Conservation (phyloP, 1,140 invertebrate species). For the Drosophila bocki region DNA sequence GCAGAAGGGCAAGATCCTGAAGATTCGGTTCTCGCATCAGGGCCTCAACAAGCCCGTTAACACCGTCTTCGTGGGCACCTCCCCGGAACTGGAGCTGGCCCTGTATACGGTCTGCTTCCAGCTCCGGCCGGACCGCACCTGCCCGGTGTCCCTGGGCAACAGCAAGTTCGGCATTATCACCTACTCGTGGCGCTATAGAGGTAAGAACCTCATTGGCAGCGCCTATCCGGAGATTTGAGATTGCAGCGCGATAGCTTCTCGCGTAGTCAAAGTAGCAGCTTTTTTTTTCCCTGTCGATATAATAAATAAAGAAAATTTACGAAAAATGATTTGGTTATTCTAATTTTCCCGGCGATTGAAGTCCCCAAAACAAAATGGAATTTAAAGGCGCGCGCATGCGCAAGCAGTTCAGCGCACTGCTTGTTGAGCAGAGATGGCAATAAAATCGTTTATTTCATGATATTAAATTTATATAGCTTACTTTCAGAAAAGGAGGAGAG, state of each 20-base stretch:
- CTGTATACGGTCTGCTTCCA: constrained; percentile 95
- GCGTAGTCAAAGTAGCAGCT: neutral
- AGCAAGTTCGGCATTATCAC: constrained; percentile 90
- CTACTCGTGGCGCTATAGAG: constrained; percentile 90
- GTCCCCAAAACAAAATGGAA: neutral
- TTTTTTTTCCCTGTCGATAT: constrained; percentile 31
- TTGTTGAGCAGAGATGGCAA: neutral
- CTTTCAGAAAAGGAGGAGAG: too few relatives aligned
- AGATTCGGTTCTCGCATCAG: constrained; percentile 91
- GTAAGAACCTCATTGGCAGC: constrained; percentile 91
- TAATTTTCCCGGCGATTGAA: neutral
- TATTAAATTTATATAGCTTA: too few relatives aligned
- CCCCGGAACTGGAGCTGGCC: constrained; percentile 96
- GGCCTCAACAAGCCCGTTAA: constrained; percentile 91
- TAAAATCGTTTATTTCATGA: neutral
- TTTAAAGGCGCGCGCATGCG: constrained; percentile 9
- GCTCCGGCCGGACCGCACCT: constrained; percentile 89
- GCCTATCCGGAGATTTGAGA: constrained; percentile 90
- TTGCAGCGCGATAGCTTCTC: neutral
- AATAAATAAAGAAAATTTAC: constrained; percentile 23
- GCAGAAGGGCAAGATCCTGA: constrained; percentile 92
- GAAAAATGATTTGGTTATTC: neutral
- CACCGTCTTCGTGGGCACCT: constrained; percentile 94
- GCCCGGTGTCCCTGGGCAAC: constrained; percentile 90
- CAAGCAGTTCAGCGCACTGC: constrained; percentile 3